These are phyloP conservation scores for Drosophila ercepeae DNA, from an alignment of 1,140 invertebrate genomes.

Conservation along the genomic window DNA sequence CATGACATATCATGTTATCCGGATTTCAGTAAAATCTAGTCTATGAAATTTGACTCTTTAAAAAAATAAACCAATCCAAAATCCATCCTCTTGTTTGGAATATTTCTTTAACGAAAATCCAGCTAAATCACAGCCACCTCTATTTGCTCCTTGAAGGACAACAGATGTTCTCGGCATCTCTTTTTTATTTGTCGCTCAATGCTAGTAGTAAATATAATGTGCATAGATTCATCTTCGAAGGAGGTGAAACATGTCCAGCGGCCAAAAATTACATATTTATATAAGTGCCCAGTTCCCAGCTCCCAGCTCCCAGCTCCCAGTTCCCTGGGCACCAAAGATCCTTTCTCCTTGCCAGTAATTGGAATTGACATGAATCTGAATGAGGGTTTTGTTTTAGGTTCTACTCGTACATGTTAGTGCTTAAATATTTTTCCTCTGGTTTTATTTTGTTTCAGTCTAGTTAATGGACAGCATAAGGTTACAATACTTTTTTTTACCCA, in stretches of 20 bases:
- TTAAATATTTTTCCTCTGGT: not conserved
- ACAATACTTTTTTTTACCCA: constrained; percentile 41
- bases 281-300: constrained; percentile 13
- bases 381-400: constrained; percentile 17
- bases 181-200: constrained; percentile 64
- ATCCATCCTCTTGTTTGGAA: no score
- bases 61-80: no score
- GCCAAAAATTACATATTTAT: constrained; percentile 20
- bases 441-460: constrained; percentile 11
- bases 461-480: constrained; percentile 37
- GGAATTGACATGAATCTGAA: constrained; percentile 39
- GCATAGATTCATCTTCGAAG: constrained; percentile 58
- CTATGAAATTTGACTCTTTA: no score
- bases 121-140: not conserved
- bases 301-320: no score
- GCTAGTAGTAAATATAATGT: constrained; percentile 71
- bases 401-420: not conserved
- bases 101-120: no score
- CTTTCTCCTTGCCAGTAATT: constrained; percentile 20
- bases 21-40: no score
- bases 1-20: no score
- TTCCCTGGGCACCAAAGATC: constrained; percentile 13
- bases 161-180: constrained; percentile 58
- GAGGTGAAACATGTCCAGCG: constrained; percentile 29
- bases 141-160: constrained; percentile 64